A percentile compares a stretch with the other conserved stretches of the same genome.
Conservation (phyloP, 2,888 invertebrate species). For the Yponomeuta evonymella region DNA sequence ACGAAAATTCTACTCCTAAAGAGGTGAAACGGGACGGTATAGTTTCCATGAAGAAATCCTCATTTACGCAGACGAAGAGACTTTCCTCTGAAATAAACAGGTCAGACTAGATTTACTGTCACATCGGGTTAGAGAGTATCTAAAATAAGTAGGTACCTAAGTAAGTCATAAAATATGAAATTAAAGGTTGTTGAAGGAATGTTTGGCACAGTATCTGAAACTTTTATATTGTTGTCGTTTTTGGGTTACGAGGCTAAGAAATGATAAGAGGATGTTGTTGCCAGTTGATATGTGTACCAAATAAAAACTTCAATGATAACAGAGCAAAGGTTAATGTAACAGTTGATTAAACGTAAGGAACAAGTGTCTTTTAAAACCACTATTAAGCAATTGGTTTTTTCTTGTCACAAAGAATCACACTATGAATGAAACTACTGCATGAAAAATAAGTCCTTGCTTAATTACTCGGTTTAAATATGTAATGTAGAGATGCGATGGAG, state of each 20-base stretch:
- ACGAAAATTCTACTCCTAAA: too few species aligned
- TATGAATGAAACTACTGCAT: neutral
- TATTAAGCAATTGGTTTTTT: neutral
- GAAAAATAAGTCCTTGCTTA: neutral
- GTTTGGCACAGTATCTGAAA: neutral
- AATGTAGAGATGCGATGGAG: neutral
- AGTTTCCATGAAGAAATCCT: too few species aligned
- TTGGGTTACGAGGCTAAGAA: constrained; percentile 12
- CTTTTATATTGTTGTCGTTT: neutral
- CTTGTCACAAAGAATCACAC: neutral
- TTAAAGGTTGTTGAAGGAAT: neutral
- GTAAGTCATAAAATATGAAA: too few species aligned
- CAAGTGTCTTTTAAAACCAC: constrained; percentile 8
- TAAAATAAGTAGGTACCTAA: too few species aligned
- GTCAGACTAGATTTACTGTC: too few species aligned
- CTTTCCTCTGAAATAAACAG: too few species aligned
- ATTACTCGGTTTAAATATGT: neutral
- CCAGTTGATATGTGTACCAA: constrained; percentile 13
- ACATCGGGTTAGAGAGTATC: too few species aligned
- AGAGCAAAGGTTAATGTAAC: constrained; percentile 68
- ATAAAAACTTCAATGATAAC: constrained; percentile 62
- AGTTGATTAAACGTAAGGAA: constrained; percentile 8
- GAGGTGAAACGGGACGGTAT: too few species aligned
- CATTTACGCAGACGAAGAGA: too few species aligned
- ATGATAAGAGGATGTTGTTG: constrained; percentile 14